Evolutionary conservation across 2,113 vertebrate genomes (phyloP).

Genomic region (Melanerpes aurifrons): DNA sequence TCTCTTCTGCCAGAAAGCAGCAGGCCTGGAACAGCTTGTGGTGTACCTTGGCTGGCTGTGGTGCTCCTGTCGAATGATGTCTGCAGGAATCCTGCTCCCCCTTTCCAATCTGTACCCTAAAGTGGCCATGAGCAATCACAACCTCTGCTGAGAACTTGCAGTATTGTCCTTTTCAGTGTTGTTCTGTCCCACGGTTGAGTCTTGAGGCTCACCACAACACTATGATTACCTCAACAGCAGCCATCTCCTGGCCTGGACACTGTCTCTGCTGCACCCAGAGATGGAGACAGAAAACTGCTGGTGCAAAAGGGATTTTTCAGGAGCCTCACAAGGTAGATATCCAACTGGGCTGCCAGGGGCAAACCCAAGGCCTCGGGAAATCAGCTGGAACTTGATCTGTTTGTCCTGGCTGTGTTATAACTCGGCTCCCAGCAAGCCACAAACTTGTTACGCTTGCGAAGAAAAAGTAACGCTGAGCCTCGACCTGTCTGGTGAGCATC

Average conservation of each 20-base stretch:
- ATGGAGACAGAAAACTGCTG: background rate
- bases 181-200: background rate
- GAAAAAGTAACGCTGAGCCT: background rate
- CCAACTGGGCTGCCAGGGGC: slow-evolving; percentile 9
- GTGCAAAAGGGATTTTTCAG: background rate
- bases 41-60: background rate
- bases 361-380: slow-evolving; percentile 14
- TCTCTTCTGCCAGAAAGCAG: background rate
- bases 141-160: background rate
- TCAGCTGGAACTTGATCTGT: slow-evolving; percentile 59
- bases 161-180: background rate
- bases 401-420: slow-evolving; percentile 35
- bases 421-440: background rate
- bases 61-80: background rate
- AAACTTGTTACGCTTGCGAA: slow-evolving; percentile 28
- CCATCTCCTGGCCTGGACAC: background rate
- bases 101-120: background rate
- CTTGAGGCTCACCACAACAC: background rate
- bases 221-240: background rate
- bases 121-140: fast-evolving
- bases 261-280: background rate
- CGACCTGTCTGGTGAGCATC: slow-evolving; percentile 46
- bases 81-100: background rate
- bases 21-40: background rate
- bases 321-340: slow-evolving; percentile 11